Percentiles rank a stretch among this genome's conserved stretches.
These are phyloP conservation scores for Tenthredo mesomela DNA, from an alignment of 2,888 invertebrate genomes.

Conservation along the genomic window DNA sequence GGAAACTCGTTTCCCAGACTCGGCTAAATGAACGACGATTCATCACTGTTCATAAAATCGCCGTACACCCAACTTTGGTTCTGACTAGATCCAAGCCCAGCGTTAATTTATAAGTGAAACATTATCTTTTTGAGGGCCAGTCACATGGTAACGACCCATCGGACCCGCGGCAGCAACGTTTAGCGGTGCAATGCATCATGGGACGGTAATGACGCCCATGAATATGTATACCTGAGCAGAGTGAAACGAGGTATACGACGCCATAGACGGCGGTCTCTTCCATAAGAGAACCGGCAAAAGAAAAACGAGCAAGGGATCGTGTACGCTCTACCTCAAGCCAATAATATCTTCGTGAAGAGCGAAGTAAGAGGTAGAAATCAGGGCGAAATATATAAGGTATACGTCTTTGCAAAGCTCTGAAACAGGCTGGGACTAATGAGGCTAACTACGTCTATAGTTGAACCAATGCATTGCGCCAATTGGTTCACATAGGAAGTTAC, in stretches of 20 bases:
- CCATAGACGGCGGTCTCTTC: conserved; percentile 31
- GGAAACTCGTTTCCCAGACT: conserved; percentile 21
- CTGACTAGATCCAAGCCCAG: conserved; percentile 17
- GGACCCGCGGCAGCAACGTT: conserved; percentile 66
- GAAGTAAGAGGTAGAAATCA: neutral
- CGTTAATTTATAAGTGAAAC: conserved; percentile 64
- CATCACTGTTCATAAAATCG: conserved; percentile 35
- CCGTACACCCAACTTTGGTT: conserved; percentile 2
- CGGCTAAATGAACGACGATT: conserved; percentile 25
- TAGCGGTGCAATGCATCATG: conserved; percentile 72
- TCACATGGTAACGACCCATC: conserved; percentile 43
- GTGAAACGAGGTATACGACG: conserved; percentile 60
- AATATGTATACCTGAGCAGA: conserved; percentile 69
- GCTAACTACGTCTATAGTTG: conserved; percentile 11
- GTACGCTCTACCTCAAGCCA: conserved; percentile 18
- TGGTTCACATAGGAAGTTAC: neutral
- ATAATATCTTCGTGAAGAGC: neutral
- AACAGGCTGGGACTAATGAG: conserved; percentile 24
- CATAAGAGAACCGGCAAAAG: conserved; percentile 19
- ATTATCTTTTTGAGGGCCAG: conserved; percentile 46
- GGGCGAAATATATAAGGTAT: neutral
- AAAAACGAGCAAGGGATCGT: conserved; percentile 11
- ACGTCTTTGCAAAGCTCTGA: conserved; percentile 4
- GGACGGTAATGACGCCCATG: conserved; percentile 73
- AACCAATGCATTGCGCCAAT: neutral